Conservation (phyloP, 2,797 vertebrate genomes). For the Babyrousa celebensis region DNA sequence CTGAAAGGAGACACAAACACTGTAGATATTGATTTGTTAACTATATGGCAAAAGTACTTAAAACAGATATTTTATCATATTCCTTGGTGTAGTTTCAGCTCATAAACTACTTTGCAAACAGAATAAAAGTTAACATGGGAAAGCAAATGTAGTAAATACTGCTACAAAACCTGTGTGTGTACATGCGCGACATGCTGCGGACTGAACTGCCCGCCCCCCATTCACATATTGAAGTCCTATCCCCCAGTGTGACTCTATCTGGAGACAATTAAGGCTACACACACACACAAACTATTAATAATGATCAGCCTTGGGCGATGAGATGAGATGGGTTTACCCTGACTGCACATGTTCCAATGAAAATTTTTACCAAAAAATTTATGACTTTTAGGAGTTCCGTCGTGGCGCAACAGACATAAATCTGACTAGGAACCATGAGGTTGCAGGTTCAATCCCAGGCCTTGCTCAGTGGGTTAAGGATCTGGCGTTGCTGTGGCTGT, state of each 20-base stretch:
- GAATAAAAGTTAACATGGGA: neutral
- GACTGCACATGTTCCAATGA: neutral
- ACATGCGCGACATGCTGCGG: neutral
- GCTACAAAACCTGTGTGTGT: neutral
- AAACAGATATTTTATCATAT: neutral
- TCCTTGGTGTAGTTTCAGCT: neutral
- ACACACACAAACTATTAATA: neutral
- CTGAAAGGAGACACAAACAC: neutral
- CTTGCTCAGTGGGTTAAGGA: too few relatives aligned
- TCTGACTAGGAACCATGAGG: too few relatives aligned
- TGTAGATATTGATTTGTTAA: neutral
- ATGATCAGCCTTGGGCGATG: neutral
- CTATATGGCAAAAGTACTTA: neutral
- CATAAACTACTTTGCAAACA: neutral
- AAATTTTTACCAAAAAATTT: neutral
- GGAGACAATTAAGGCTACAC: neutral
- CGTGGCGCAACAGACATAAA: too few relatives aligned
- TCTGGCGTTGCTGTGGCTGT: too few relatives aligned
- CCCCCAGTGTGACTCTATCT: neutral
- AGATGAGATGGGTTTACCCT: neutral
- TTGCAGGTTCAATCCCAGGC: too few relatives aligned
- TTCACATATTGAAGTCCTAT: neutral
- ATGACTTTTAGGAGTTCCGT: neutral
- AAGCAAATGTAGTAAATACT: neutral
- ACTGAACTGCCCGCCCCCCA: neutral